Percentiles rank a stretch among this genome's conserved stretches.
phyloP scores from a whole-genome alignment of 2,113 vertebrate species.

The Australoheros scitulus region DNA sequence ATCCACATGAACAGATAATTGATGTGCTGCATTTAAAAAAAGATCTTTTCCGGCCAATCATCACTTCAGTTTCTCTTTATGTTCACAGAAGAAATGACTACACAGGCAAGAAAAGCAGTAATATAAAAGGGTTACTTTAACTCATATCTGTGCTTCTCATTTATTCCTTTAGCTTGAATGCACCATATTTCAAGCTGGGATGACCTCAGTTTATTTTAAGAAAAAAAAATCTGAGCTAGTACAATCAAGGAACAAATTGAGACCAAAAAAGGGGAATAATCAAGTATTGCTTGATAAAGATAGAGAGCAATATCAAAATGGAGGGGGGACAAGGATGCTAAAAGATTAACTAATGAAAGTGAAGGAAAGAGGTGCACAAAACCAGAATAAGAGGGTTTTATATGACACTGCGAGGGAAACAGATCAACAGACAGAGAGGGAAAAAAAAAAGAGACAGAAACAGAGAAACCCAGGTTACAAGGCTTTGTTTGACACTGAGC shows the following conservation, averaged over 20 bases:
- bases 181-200: neutral
- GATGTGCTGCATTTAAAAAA: neutral
- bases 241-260: neutral
- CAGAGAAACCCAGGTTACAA: constrained; percentile 40
- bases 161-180: neutral
- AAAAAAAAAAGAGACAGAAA: constrained; percentile 17
- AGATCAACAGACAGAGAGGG: constrained; percentile 20
- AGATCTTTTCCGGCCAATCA: neutral
- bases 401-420: constrained; percentile 9
- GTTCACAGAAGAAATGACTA: neutral
- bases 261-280: neutral
- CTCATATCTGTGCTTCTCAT: neutral
- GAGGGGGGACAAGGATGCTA: neutral
- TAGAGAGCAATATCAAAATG: neutral
- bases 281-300: neutral
- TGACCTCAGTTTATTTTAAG: neutral
- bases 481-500: constrained; percentile 66
- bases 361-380: neutral
- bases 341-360: neutral
- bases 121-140: neutral
- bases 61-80: neutral
- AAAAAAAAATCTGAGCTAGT: no score
- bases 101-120: neutral
- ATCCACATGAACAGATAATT: no score
- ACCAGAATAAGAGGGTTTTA: neutral